Conservation (phyloP, 2,888 invertebrate species). For the Dermolepida albohirtum region DNA sequence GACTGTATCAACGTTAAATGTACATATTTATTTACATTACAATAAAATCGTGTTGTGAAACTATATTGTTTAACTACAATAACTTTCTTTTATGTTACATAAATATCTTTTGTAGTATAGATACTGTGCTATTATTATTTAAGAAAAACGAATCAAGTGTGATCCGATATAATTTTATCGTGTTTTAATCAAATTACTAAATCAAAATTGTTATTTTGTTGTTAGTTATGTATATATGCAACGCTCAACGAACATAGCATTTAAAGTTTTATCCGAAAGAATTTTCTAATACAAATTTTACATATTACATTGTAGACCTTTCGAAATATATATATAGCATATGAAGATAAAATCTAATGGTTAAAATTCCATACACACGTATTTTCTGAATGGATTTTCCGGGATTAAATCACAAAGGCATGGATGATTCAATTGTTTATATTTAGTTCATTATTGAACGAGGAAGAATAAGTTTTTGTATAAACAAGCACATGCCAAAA, state of each 20-base stretch:
- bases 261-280: too few relatives aligned
- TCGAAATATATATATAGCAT: neutral
- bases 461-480: too few relatives aligned
- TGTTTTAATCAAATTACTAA: too few relatives aligned
- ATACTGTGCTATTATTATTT: neutral
- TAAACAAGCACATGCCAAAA: too few relatives aligned
- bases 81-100: conserved; percentile 27
- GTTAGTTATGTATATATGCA: too few relatives aligned
- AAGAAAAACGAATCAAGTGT: conserved; percentile 2
- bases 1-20: too few relatives aligned
- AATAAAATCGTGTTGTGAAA: conserved; percentile 7
- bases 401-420: neutral
- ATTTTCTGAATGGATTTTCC: conserved; percentile 17
- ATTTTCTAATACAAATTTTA: neutral
- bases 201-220: too few relatives aligned
- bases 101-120: conserved; percentile 10
- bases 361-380: neutral
- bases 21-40: neutral
- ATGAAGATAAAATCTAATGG: neutral
- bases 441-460: too few relatives aligned
- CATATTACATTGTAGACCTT: neutral
- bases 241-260: too few relatives aligned
- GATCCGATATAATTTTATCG: neutral
- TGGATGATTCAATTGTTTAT: too few relatives aligned
- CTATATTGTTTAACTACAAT: conserved; percentile 12